A percentile compares a stretch with the other conserved stretches of the same genome.
Conservation (phyloP, 2,113 vertebrate species). For the Cebidichthys violaceus region DNA sequence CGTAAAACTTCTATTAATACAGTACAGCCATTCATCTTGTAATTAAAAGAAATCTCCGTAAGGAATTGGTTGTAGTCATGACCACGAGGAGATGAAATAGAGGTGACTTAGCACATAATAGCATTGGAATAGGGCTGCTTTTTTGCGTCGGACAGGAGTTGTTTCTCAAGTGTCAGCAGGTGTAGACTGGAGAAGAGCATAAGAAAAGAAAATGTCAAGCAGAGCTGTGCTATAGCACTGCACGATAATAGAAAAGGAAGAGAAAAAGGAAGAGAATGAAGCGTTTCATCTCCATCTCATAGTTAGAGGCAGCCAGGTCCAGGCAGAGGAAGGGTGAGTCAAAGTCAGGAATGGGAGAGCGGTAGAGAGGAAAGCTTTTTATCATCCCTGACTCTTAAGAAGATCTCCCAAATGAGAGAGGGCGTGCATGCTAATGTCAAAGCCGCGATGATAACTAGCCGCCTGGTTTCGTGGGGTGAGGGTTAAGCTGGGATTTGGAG, state of each 20-base stretch:
- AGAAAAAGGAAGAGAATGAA: conserved; percentile 64
- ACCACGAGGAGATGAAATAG: conserved; percentile 40
- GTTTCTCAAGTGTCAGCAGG: conserved; percentile 78
- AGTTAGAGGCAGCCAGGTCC: conserved; percentile 74
- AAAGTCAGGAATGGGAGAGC: conserved; percentile 77
- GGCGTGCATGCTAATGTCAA: conserved; percentile 79
- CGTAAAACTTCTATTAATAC: conserved; percentile 52
- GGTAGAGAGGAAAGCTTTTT: conserved; percentile 77
- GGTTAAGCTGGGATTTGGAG: conserved; percentile 82
- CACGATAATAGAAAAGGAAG: conserved; percentile 74
- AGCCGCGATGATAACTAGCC: conserved; percentile 77
- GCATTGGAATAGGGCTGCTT: conserved; percentile 25
- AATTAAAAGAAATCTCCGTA: conserved; percentile 58
- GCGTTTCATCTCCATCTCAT: conserved; percentile 76
- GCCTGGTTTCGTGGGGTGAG: conserved; percentile 71
- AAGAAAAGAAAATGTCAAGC: conserved; percentile 77
- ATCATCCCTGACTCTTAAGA: conserved; percentile 79
- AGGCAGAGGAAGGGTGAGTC: conserved; percentile 76
- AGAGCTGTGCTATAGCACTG: conserved; percentile 58
- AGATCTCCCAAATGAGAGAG: conserved; percentile 81
- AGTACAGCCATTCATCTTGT: conserved; percentile 45
- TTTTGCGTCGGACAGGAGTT: conserved; percentile 72
- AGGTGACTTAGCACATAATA: conserved; percentile 64
- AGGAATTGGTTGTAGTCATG: conserved; percentile 50
- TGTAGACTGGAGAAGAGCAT: conserved; percentile 56